Conservation (phyloP, 2,888 invertebrate genomes). For the Syrista parreyssii region DNA sequence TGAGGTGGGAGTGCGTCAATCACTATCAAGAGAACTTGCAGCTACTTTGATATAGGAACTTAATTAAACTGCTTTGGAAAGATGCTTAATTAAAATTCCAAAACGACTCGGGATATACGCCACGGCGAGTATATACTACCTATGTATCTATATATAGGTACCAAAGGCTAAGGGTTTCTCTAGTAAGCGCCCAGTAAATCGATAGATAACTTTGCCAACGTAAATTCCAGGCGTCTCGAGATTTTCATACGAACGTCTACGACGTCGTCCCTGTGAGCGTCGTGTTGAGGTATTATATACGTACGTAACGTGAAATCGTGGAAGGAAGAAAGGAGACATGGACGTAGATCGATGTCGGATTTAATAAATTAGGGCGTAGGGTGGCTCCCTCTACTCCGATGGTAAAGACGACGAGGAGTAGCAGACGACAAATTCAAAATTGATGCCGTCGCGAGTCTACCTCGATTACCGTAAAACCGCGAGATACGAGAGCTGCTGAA, state of each 20-base stretch:
- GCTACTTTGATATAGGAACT: conserved; percentile 1
- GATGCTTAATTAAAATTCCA: neutral
- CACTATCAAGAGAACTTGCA: neutral
- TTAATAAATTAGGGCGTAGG: conserved; percentile 1
- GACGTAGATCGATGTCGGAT: neutral
- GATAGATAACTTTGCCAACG: neutral
- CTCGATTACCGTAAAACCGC: no score
- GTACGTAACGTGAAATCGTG: no score
- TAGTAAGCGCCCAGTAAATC: no score
- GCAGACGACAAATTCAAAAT: neutral
- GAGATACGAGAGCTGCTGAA: no score
- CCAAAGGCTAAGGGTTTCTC: no score
- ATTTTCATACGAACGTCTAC: conserved; percentile 1
- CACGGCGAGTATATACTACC: no score
- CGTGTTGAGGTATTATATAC: no score
- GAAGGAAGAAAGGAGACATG: no score
- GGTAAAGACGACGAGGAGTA: neutral
- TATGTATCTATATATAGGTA: no score
- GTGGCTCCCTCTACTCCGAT: neutral
- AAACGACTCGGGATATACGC: neutral
- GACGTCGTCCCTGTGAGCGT: neutral
- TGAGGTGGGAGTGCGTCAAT: neutral
- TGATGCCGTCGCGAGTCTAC: neutral
- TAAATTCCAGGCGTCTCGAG: conserved; percentile 1
- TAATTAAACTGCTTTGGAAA: neutral